phyloP scores from a whole-genome alignment of 2,113 vertebrate species.

The Theropithecus gelada region DNA sequence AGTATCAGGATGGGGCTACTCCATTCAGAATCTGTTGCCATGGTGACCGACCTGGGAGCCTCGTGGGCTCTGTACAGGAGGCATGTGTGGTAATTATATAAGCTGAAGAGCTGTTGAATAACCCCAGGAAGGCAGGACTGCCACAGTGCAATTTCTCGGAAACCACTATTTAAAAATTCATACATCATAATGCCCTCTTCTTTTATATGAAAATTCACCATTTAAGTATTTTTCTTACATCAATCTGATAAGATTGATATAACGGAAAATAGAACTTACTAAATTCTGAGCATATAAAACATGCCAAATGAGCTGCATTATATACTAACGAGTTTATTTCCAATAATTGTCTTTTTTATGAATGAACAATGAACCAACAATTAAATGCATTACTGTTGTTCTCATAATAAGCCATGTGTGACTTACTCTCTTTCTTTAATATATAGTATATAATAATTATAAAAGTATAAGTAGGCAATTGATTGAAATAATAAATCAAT shows the following conservation, averaged over 20 bases:
- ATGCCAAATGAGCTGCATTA: background rate
- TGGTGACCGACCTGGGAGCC: constrained; percentile 60
- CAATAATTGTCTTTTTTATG: background rate
- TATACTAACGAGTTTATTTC: constrained; percentile 24
- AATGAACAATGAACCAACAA: background rate
- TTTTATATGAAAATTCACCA: constrained; percentile 63
- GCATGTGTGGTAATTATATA: constrained; percentile 67
- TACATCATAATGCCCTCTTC: constrained; percentile 56
- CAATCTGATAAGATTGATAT: constrained; percentile 43
- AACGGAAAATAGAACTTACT: constrained; percentile 43
- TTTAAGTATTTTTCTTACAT: constrained; percentile 55
- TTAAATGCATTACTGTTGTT: constrained; percentile 20
- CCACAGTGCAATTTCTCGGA: constrained; percentile 65
- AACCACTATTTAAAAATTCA: constrained; percentile 71
- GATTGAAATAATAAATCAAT: constrained; percentile 24
- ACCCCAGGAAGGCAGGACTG: constrained; percentile 67
- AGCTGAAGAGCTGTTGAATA: constrained; percentile 68
- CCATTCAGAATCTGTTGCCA: constrained; percentile 68
- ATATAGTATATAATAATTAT: background rate
- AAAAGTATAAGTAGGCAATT: background rate
- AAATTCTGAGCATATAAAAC: constrained; percentile 40
- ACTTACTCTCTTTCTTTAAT: constrained; percentile 23
- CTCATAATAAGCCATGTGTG: background rate
- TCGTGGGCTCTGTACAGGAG: constrained; percentile 37
- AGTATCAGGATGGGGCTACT: constrained; percentile 49